Base-by-base conservation (phyloP, 2,113 vertebrate species). In the Mola mola region DNA sequence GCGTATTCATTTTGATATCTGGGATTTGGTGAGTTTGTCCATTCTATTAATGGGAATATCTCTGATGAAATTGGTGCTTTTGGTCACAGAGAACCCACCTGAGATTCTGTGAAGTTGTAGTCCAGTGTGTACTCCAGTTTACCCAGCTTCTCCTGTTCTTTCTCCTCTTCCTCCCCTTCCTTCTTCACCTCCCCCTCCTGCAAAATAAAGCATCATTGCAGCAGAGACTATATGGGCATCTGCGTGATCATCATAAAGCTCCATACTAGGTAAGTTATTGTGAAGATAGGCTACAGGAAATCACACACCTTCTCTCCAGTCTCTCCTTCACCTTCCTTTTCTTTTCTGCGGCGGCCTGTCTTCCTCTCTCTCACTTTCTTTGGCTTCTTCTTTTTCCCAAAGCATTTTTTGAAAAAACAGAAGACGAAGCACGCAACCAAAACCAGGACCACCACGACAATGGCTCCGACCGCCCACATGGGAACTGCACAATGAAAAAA, bases 101-200 rank as follows among this genome's bases (percentile, higher is more conserved):
- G 94, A 7, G 90, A 69, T 12, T 91, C 94, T 67, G 94, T 94
- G 81, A 96, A 96, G 76, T 94, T 94, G 73, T 95, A 96, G 72
- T 96, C 94, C 81, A 96, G 77, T 2, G 93, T 93, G 75, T 94
- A 96, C 84, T 95, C 94, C 78, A 96, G 85, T 3, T 90, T 94
- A 6, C 95, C 95, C 34, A 95, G 40, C 40, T 93, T 91, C 2
- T 93, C 93, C 58, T 94, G 92, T 19, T 93, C 88, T 22, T 91
- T 92, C 70, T 91, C 88, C 47, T 91, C 90, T 50, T 83, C 76
- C 12, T 89, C 90, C 0, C 91, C 92, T 4, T 90, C 92, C 31
- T 90, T 91, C 72, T 94, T 92, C 38, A 93, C 93, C 34, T 94
- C 94, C 3, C 94, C 92, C 42, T 90, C 90, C 90, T 92, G 42